These are phyloP conservation scores for Sclerurus mexicanus DNA, from an alignment of 2,113 vertebrate genomes.

Conservation along the genomic window DNA sequence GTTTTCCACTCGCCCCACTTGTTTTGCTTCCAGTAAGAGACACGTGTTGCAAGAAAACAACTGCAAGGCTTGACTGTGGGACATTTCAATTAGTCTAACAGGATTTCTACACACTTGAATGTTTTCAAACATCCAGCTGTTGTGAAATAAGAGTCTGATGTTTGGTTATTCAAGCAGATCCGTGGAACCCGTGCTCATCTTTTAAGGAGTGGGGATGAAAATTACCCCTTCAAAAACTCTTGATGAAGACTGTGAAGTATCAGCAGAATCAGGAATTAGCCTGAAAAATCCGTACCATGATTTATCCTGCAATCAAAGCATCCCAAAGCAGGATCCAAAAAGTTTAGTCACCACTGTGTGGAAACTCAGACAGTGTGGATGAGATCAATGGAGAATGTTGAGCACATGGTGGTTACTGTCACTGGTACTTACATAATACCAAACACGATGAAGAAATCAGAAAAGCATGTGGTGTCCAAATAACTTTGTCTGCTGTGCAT, in stretches of 20 bases:
- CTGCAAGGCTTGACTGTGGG: slow-evolving; percentile 12
- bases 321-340: not conserved
- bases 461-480: not conserved
- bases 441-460: not conserved
- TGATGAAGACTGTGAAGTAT: not conserved
- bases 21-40: slow-evolving; percentile 57
- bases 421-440: not conserved
- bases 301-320: not conserved
- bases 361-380: not conserved
- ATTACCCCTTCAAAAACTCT: not conserved
- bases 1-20: slow-evolving; percentile 51
- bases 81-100: not conserved
- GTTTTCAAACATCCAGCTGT: slow-evolving; percentile 34
- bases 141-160: slow-evolving; percentile 14
- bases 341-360: not conserved
- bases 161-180: not conserved
- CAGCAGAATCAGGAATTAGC: not conserved
- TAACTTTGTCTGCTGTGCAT: not conserved
- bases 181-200: not conserved
- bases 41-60: slow-evolving; percentile 62
- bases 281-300: fast-evolving
- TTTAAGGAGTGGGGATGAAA: not conserved
- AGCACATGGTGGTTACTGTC: not conserved
- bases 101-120: slow-evolving; percentile 45
- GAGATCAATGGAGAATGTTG: not conserved